Base-by-base conservation (phyloP, 2,113 vertebrate species). In the Dunckerocampus dactyliophorus region DNA sequence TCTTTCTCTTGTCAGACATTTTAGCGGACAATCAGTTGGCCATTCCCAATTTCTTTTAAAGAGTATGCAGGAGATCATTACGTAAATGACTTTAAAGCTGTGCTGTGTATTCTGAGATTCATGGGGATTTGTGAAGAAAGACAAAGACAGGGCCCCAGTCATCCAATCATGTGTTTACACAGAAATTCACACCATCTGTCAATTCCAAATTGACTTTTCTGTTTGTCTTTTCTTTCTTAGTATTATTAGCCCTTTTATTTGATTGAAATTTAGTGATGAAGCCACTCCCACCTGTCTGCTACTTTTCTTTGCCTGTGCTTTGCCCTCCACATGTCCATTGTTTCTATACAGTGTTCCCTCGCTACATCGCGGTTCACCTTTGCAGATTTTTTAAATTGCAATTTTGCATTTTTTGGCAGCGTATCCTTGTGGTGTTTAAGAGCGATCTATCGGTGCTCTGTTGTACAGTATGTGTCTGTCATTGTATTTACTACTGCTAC, bases 151-250 rank as follows among this genome's bases (percentile, higher is more conserved):
- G 89, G 88, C 90, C 90, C 89, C 87, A 84, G 73, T 89, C 95
- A 95, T 94, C 93, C 90, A 90, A 50, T 91, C 92, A 92, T 85
- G 70, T 90, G 88, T 94, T 94, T 94, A 96, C 94, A 95, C 94
- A 95, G 94, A 98, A 98, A 96, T 95, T 95, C 93, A 95, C 88
- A 70, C 84, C 90, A 93, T 92, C 65, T 56, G 67, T 78, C 71
- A 48, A 59, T 67, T 81, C 65, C 0, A 50, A 51, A 20, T 67
- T 51, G 75, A 37, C 52, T 69, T 77, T 55, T 37, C 4, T 19
- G 17, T 37, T 28, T n/a, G 9, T 28, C 22, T 28, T 54, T 37
- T 37, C 28, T 37, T 54, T 37, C 17, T 37, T 12, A 6, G 52
- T 12, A 34, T 53, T 53, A 34, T 34, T 17, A 37, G 3, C 28